phyloP scores from a whole-genome alignment of 2,888 invertebrate genomes.

The Parnassius glacialis region DNA sequence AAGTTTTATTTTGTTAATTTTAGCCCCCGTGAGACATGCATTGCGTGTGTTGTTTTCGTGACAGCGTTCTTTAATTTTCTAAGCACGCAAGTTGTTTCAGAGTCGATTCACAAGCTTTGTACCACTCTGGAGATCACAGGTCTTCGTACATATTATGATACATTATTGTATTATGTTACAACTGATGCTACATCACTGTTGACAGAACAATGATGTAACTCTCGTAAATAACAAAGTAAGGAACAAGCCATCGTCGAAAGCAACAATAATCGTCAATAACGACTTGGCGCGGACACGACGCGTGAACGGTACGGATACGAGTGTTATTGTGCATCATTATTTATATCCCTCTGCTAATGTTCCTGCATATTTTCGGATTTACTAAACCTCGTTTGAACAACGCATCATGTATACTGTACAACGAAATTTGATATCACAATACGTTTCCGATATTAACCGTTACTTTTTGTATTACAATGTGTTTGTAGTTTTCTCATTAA shows the following conservation, averaged over 20 bases:
- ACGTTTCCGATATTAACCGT: not conserved
- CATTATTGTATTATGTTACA: too few relatives aligned
- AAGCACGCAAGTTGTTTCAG: too few relatives aligned
- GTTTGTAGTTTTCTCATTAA: too few relatives aligned
- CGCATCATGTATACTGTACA: slow-evolving; percentile 3
- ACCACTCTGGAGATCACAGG: too few relatives aligned
- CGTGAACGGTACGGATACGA: slow-evolving; percentile 9
- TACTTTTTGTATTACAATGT: not conserved
- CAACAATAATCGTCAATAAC: slow-evolving; percentile 5
- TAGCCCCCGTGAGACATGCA: too few relatives aligned
- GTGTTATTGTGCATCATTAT: slow-evolving; percentile 11
- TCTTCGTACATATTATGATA: too few relatives aligned
- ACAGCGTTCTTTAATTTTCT: too few relatives aligned
- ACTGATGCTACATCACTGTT: not conserved
- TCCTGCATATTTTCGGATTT: slow-evolving; percentile 3
- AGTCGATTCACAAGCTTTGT: too few relatives aligned
- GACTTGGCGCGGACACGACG: slow-evolving; percentile 10
- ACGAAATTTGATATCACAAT: not conserved
- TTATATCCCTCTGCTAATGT: slow-evolving; percentile 14
- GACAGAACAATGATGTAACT: not conserved
- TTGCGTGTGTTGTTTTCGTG: too few relatives aligned
- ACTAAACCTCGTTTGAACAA: slow-evolving; percentile 1
- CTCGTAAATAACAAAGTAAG: slow-evolving; percentile 11
- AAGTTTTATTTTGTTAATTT: too few relatives aligned
- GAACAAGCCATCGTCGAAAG: slow-evolving; percentile 7